Evolutionary conservation across 2,888 invertebrate species (phyloP), one percentile per base, ranked within the genome.

Genomic region (Melangyna quadrimaculata): DNA sequence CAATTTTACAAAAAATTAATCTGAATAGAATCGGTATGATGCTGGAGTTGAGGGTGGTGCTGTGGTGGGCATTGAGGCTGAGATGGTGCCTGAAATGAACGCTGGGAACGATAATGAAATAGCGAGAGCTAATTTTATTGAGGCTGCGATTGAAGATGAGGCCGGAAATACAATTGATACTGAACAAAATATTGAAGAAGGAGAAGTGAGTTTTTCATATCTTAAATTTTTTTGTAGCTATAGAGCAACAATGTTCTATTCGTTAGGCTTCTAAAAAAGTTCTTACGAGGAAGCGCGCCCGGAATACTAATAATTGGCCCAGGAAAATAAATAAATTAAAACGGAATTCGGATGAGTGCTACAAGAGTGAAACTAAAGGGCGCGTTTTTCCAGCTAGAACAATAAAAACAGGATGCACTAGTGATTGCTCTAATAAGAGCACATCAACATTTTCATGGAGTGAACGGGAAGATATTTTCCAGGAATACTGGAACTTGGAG

Each of bases 291-390:
- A 57, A 57, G 29, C 22, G 71, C 45, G 43, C 19, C 32, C 43
- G 57, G n/a, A 71, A 45, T 22, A 71, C 32, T 14, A 6, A 40
- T 19, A 71, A 57, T 32, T 71, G 71, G 29, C 7, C n/a, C 35
- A 27, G 71, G n/a, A 71, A 32, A 19, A 32, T 71, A 22, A 57
- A 27, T 19, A 55, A 55, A 70, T n/a, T 43, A 5, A 71, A 71
- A 57, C 57, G 43, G 22, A 71, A 71, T 32, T 57, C 14, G 43
- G 57, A 45, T 27, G 57, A 71, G 55, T 53, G n/a, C 43, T 40
- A 43, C 35, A 70, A 37, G 40, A 53, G n/a, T 53, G 32, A 57
- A 53, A 4, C 40, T 27, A 40, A 14, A 51, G 69, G 57, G 14
- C 53, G 69, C 6, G 10, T 57, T 57, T 57, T 71, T 12, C 43